These are phyloP conservation scores for Crocuta crocuta DNA, from an alignment of 2,113 vertebrate genomes.

Conservation along the genomic window DNA sequence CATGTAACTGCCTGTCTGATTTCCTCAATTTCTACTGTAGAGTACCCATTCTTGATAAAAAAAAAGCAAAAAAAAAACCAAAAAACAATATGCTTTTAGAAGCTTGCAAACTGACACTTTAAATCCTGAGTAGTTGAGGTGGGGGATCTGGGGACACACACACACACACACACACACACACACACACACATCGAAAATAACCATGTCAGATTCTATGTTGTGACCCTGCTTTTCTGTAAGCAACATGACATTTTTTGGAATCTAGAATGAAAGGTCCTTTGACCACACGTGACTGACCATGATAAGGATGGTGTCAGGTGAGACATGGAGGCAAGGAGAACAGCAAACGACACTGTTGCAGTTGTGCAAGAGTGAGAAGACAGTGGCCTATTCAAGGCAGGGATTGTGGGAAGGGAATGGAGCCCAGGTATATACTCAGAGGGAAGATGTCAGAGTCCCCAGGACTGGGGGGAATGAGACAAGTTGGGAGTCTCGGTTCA, in stretches of 20 bases:
- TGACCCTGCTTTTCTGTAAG: background rate
- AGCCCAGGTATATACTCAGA: background rate
- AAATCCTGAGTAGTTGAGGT: background rate
- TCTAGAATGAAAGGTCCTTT: background rate
- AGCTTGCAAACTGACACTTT: slow-evolving; percentile 23
- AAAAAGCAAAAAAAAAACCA: background rate
- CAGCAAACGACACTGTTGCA: background rate
- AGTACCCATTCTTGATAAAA: background rate
- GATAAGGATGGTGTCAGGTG: background rate
- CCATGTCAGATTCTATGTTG: background rate
- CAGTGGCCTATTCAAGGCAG: background rate
- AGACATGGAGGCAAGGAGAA: background rate
- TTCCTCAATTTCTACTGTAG: slow-evolving; percentile 48
- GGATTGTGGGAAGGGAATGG: background rate
- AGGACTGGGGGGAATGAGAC: background rate
- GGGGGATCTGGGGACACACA: background rate
- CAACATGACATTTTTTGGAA: background rate
- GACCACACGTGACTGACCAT: background rate
- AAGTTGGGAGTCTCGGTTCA: background rate
- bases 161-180: background rate
- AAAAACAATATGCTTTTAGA: slow-evolving; percentile 11
- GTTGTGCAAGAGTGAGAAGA: background rate
- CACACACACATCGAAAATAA: background rate
- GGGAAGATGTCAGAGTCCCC: background rate
- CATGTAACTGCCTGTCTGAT: slow-evolving; percentile 75